Conservation (phyloP, 2,888 invertebrate genomes). For the Mycalesis mineus region DNA sequence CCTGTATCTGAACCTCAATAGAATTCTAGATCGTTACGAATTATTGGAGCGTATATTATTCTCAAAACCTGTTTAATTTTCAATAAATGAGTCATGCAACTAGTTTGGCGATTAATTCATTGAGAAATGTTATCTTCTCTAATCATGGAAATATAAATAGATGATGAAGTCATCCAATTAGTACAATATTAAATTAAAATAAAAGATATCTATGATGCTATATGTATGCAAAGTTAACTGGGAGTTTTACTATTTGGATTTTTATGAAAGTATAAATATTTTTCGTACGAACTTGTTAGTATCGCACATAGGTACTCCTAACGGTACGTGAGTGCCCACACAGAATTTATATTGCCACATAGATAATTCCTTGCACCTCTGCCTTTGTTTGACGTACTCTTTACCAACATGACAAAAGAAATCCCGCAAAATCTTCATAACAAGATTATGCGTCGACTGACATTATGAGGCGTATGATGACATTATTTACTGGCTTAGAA, state of each 20-base stretch:
- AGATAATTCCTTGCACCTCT: not conserved
- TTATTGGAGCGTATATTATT: constrained; percentile 10
- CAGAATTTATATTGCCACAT: constrained; percentile 3
- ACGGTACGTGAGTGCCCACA: not conserved
- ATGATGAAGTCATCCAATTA: constrained; percentile 32
- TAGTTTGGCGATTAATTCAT: constrained; percentile 22
- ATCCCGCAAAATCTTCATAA: constrained; percentile 10
- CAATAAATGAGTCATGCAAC: constrained; percentile 24
- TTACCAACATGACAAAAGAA: constrained; percentile 9
- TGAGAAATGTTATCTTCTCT: constrained; percentile 23
- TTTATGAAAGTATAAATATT: no score
- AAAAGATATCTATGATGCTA: not conserved
- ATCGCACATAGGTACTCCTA: not conserved
- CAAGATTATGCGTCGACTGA: constrained; percentile 16
- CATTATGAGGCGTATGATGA: constrained; percentile 13
- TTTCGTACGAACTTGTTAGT: no score
- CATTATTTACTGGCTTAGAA: constrained; percentile 17
- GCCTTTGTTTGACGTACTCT: not conserved
- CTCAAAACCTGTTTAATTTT: constrained; percentile 21
- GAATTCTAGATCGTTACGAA: constrained; percentile 13
- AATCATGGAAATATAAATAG: constrained; percentile 24
- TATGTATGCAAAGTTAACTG: constrained; percentile 7
- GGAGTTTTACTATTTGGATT: no score
- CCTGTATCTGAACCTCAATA: not conserved
- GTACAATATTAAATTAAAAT: constrained; percentile 17